Conservation (phyloP, 2,888 invertebrate species). For the Drosophila kambysellisi region DNA sequence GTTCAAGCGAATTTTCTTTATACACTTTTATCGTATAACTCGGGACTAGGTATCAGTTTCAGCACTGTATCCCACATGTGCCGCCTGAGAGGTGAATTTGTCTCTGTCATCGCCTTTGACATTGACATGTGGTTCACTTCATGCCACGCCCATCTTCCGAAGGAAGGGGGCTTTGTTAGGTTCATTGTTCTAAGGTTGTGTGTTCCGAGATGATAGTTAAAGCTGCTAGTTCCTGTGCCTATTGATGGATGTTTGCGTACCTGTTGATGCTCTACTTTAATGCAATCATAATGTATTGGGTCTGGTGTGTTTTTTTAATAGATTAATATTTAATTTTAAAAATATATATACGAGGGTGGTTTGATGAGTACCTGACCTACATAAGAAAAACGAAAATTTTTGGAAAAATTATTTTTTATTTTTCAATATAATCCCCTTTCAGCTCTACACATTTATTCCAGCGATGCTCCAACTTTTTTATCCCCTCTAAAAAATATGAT, state of each 20-base stretch:
- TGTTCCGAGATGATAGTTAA: constrained; percentile 25
- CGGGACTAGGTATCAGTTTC: constrained; percentile 36
- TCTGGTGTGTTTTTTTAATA: background rate
- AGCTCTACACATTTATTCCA: too few species aligned
- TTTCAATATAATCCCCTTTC: too few species aligned
- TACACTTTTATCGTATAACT: constrained; percentile 20
- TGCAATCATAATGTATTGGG: background rate
- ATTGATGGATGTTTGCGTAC: background rate
- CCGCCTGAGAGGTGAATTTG: constrained; percentile 57
- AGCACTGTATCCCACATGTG: constrained; percentile 8
- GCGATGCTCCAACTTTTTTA: too few species aligned
- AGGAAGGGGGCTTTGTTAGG: constrained; percentile 6
- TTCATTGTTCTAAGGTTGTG: constrained; percentile 41
- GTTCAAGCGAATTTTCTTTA: constrained; percentile 16
- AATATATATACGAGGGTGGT: background rate
- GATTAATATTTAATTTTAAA: background rate
- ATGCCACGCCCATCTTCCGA: constrained; percentile 21
- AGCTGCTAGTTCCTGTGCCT: constrained; percentile 17
- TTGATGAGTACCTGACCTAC: too few species aligned
- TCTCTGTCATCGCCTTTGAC: constrained; percentile 78
- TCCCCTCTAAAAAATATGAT: too few species aligned
- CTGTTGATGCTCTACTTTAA: background rate
- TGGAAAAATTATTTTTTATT: too few species aligned
- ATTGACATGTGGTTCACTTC: constrained; percentile 74
- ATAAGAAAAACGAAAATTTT: too few species aligned